phyloP scores from a whole-genome alignment of 2,797 vertebrate genomes.

The Gallinago nigripennis region DNA sequence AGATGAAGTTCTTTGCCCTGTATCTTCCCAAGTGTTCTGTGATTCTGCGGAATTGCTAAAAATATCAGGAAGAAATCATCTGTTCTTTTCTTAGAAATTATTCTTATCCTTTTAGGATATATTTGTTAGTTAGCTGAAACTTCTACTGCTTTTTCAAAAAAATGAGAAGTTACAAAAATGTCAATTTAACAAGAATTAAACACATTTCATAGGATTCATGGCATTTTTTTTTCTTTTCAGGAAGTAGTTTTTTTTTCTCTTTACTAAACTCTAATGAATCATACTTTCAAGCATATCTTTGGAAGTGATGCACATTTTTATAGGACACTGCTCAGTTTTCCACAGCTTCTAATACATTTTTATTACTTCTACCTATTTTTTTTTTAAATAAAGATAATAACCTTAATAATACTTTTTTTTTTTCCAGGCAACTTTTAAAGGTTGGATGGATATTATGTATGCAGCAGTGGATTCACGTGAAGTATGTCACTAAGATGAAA shows the following conservation, averaged over 20 bases:
- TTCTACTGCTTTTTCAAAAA: background rate
- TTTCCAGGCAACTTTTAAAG: conserved; percentile 79
- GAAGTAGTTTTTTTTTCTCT: background rate
- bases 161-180: background rate
- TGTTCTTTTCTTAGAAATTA: background rate
- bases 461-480: conserved; percentile 72
- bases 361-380: background rate
- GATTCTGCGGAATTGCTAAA: background rate
- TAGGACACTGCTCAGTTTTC: background rate
- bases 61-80: fast-evolving
- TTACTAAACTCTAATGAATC: background rate
- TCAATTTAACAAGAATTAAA: background rate
- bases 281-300: background rate
- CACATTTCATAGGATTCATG: background rate
- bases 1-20: background rate
- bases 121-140: background rate
- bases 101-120: background rate
- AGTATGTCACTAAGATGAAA: conserved; percentile 29
- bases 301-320: background rate
- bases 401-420: background rate
- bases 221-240: background rate
- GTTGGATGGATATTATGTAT: conserved; percentile 79
- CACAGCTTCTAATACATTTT: background rate
- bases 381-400: background rate
- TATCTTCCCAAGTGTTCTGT: background rate